These are phyloP conservation scores for Rattus rattus DNA, from an alignment of 2,113 vertebrate genomes.

Conservation along the genomic window DNA sequence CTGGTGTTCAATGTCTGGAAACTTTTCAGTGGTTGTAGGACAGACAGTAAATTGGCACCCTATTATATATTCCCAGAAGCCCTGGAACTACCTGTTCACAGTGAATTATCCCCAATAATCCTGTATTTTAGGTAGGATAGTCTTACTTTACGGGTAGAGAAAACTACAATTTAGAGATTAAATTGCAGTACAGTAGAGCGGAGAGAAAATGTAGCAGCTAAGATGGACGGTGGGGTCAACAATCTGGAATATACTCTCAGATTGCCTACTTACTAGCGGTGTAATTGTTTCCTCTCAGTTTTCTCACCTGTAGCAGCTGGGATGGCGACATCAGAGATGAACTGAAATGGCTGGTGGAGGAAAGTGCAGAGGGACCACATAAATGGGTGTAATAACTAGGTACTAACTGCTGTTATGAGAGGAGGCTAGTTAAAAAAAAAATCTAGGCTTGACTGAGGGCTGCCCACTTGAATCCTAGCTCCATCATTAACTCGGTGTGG, in stretches of 20 bases:
- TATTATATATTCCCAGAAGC: conserved; percentile 51
- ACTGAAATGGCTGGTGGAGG: neutral
- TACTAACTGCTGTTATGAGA: conserved; percentile 17
- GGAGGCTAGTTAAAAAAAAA: neutral
- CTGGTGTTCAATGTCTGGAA: conserved; percentile 63
- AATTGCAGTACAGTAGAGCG: neutral
- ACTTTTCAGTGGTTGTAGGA: conserved; percentile 46
- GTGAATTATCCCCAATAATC: conserved; percentile 8
- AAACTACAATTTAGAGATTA: conserved; percentile 26
- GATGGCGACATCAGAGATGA: conserved; percentile 15
- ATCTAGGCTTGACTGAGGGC: neutral
- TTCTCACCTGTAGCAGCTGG: neutral
- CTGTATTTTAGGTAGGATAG: neutral
- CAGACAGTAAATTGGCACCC: neutral
- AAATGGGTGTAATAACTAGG: neutral
- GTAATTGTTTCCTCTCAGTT: neutral
- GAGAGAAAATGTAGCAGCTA: neutral
- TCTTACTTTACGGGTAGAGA: conserved; percentile 54
- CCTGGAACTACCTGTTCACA: conserved; percentile 14
- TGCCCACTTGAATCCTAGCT: conserved; percentile 25
- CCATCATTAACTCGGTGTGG: neutral
- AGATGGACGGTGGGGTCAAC: neutral
- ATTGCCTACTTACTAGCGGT: neutral
- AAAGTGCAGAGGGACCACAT: neutral
- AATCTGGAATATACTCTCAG: neutral